Evolutionary conservation across 1,140 invertebrate species (phyloP).

Genomic region (Panonychus citri): DNA sequence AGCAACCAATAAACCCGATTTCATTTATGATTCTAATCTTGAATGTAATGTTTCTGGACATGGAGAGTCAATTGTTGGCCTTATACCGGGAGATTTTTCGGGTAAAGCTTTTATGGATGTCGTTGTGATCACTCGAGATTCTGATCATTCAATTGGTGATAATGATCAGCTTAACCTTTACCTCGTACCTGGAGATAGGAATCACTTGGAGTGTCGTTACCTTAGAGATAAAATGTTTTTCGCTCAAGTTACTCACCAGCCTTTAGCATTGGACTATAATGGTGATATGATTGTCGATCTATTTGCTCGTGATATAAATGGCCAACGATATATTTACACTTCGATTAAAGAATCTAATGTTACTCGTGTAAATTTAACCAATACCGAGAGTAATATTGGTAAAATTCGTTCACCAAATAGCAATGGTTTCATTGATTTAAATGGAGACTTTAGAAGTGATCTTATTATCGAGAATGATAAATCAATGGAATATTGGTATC

Average conservation of each 20-base stretch:
- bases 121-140: slow-evolving; percentile 35
- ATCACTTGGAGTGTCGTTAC: slow-evolving; percentile 16
- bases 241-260: slow-evolving; percentile 41
- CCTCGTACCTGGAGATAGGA: slow-evolving; percentile 17
- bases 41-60: not conserved
- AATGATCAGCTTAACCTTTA: not conserved
- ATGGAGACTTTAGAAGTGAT: slow-evolving; percentile 39
- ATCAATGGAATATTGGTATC: slow-evolving; percentile 11
- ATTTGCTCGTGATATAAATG: slow-evolving; percentile 36
- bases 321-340: not conserved
- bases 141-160: not conserved
- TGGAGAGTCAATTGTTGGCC: slow-evolving; percentile 22
- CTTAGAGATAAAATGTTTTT: slow-evolving; percentile 18
- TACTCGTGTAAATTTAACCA: not conserved
- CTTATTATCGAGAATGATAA: slow-evolving; percentile 48
- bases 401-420: slow-evolving; percentile 44
- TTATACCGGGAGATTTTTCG: slow-evolving; percentile 80
- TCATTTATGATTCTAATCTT: not conserved
- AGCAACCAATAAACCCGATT: slow-evolving; percentile 24
- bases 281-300: slow-evolving; percentile 83
- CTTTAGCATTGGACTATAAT: slow-evolving; percentile 66
- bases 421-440: slow-evolving; percentile 60
- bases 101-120: slow-evolving; percentile 84
- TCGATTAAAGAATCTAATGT: not conserved
- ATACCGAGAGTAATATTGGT: not conserved